Conservation (phyloP, 2,888 invertebrate species). For the Beris morrisii region DNA sequence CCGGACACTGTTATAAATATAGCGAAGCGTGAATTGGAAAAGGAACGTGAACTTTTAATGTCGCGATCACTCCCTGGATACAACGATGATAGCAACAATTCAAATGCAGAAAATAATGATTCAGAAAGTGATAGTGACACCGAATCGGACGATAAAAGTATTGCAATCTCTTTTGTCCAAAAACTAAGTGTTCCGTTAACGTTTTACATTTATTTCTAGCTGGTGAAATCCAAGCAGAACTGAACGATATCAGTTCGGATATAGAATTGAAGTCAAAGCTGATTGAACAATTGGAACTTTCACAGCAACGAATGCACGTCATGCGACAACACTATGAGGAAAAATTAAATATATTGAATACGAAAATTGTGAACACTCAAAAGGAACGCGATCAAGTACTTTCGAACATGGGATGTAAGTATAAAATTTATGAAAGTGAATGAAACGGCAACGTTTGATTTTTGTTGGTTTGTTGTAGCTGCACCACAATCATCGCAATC, state of each 20-base stretch:
- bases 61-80: constrained; percentile 53
- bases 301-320: constrained; percentile 81
- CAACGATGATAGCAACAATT: constrained; percentile 61
- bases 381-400: constrained; percentile 89
- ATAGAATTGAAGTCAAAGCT: constrained; percentile 93
- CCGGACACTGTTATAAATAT: constrained; percentile 65
- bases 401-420: constrained; percentile 55
- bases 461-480: constrained; percentile 8
- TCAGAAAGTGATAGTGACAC: constrained; percentile 62
- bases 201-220: constrained; percentile 47
- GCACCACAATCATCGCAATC: constrained; percentile 36
- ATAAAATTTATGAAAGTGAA: not conserved
- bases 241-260: constrained; percentile 87
- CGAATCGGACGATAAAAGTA: constrained; percentile 64
- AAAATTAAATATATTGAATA: constrained; percentile 79
- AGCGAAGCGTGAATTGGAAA: constrained; percentile 79
- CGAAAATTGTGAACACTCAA: constrained; percentile 83
- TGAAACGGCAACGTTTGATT: not conserved
- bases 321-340: constrained; percentile 92
- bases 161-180: not conserved
- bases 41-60: constrained; percentile 61
- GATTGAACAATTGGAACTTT: constrained; percentile 89
- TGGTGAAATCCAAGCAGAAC: constrained; percentile 71
- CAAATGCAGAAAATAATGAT: constrained; percentile 60
- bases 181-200: not conserved